Percentiles rank a stretch among this genome's conserved stretches.
Conservation (phyloP, 2,797 vertebrate genomes). For the Premnoplex brunnescens region DNA sequence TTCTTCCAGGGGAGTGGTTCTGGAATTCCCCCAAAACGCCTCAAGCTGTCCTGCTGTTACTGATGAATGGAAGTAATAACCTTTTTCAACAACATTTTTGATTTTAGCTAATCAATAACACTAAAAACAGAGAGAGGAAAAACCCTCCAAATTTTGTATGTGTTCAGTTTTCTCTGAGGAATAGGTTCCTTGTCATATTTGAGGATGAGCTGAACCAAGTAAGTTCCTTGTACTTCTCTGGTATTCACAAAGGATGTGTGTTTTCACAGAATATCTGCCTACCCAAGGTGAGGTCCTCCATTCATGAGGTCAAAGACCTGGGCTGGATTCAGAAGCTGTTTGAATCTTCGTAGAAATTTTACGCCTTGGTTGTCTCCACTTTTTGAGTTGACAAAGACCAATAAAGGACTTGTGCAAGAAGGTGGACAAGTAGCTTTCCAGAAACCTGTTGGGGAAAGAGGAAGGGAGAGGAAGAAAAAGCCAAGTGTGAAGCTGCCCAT, state of each 20-base stretch:
- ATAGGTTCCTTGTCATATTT: background rate
- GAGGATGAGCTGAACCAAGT: background rate
- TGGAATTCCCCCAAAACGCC: background rate
- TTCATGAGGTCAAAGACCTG: conserved; percentile 99
- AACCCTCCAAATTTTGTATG: background rate
- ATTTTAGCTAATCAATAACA: background rate
- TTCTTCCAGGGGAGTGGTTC: background rate
- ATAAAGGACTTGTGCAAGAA: conserved; percentile 90
- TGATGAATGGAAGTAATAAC: background rate
- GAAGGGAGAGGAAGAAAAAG: background rate
- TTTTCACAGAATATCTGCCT: conserved; percentile 6
- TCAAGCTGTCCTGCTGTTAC: background rate
- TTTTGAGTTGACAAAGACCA: conserved; percentile 97
- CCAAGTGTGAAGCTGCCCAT: background rate
- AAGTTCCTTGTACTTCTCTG: background rate
- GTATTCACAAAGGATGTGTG: background rate
- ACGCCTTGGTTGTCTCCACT: conserved; percentile 97
- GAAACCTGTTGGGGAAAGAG: conserved; percentile 79
- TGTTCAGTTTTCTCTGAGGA: background rate
- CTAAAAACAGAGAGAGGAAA: background rate
- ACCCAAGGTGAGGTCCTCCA: conserved; percentile 96
- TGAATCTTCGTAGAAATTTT: conserved; percentile 95
- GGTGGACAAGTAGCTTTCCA: conserved; percentile 97
- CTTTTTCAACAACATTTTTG: background rate
- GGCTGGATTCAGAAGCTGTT: conserved; percentile 94